Evolutionary conservation across 2,113 vertebrate genomes (phyloP), one percentile per base, ranked within the genome.

Genomic region (Calyptommatus sinebrachiatus): DNA sequence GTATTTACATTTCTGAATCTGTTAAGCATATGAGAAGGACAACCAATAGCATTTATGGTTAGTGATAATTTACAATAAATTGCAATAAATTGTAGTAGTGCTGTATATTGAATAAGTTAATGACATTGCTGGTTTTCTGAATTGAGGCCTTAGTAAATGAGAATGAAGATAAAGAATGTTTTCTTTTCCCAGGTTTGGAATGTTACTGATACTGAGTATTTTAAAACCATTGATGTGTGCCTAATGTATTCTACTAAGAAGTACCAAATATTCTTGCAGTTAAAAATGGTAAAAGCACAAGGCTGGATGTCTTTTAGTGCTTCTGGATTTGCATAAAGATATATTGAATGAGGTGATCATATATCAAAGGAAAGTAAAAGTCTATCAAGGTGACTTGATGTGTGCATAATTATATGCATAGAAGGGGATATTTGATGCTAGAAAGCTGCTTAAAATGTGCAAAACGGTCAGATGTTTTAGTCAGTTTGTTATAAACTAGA

Each of bases 321-420:
- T 61, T 73, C 72, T 82, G 79, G 78, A 81, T 82, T 50, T 69
- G 48, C 53, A 24, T 83, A 68, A 12, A 53, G 11, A 22, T 57
- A 66, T 7, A 5, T 0, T 0, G 60, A 84, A 71, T 41, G 71
- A 85, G 31, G 2, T 12, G 76, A 63, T 82, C 29, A 86, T 84
- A 62, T 84, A 63, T 84, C 16, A 65, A 81, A 86, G 80, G 82
- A 67, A 74, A 73, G 62, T 28, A 73, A 71, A 71, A 79, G 11
- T 4, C 89, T 86, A 85, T 85, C 65, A 81, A 77, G 80, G 74
- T 80, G 84, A 83, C 78, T 83, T 68, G 41, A 83, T 87, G 80
- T 73, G 73, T 62, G 63, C 73, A 8, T 50, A 87, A 87, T 78
- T 83, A 75, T 4, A 0, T 21, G 63, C 68, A 76, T 12, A 83